Evolutionary conservation across 2,797 vertebrate genomes (phyloP).

Genomic region (Melanotaenia pygmaea): DNA sequence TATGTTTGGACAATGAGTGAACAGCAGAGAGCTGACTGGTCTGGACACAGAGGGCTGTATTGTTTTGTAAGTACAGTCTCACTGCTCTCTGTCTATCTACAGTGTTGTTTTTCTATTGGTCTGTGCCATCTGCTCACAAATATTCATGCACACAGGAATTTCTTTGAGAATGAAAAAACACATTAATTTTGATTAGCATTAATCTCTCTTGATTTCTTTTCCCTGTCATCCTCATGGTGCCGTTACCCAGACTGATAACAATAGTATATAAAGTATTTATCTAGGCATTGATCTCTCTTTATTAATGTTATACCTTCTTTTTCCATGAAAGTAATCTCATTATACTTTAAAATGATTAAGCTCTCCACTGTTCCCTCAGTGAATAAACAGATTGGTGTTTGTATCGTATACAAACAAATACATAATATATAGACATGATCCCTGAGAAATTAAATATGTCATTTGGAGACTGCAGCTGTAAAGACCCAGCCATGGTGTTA

Average conservation of each 20-base stretch:
- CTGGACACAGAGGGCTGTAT: slow-evolving; percentile 43
- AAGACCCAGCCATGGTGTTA: background rate
- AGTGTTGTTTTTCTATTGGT: background rate
- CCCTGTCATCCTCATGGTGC: background rate
- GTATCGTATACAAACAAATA: too few species aligned
- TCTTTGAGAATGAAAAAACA: too few species aligned
- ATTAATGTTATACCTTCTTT: background rate
- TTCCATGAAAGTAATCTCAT: background rate
- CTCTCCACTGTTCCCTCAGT: background rate
- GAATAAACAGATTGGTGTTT: background rate
- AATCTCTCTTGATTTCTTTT: background rate
- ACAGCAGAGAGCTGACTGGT: slow-evolving; percentile 43
- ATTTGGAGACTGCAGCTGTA: too few species aligned
- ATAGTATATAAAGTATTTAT: too few species aligned
- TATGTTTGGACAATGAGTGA: slow-evolving; percentile 35
- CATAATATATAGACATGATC: too few species aligned
- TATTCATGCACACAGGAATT: background rate
- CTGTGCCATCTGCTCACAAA: background rate
- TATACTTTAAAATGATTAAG: background rate
- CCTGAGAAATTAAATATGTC: too few species aligned
- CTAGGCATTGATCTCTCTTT: background rate
- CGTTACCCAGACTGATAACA: background rate
- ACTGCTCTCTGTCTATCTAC: slow-evolving; percentile 11
- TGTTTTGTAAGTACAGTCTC: slow-evolving; percentile 46
- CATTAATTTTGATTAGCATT: too few species aligned